Evolutionary conservation across 2,888 invertebrate species (phyloP).

Genomic region (Apamea anceps): DNA sequence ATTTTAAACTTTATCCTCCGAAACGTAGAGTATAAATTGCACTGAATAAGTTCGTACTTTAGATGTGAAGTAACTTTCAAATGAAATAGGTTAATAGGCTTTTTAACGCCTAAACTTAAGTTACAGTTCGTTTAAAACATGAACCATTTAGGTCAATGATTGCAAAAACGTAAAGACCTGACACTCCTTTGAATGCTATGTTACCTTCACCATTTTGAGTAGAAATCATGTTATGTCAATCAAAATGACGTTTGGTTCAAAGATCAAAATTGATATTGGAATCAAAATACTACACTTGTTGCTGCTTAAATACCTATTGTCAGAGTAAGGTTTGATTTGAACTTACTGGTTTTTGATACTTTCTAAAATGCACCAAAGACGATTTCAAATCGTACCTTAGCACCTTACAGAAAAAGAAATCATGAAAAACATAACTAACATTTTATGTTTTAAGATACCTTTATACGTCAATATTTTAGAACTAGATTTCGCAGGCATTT

Average conservation of each 20-base stretch:
- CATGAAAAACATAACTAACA: too few species aligned
- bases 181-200: slow-evolving; percentile 40
- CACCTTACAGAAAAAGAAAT: neutral
- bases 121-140: slow-evolving; percentile 82
- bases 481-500: too few species aligned
- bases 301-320: slow-evolving; percentile 47
- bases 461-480: too few species aligned
- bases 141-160: slow-evolving; percentile 80
- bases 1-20: slow-evolving; percentile 46
- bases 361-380: slow-evolving; percentile 26
- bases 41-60: slow-evolving; percentile 54
- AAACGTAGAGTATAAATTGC: slow-evolving; percentile 61
- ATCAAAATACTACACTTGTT: slow-evolving; percentile 21
- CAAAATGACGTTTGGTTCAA: slow-evolving; percentile 51
- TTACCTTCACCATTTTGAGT: slow-evolving; percentile 47
- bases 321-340: neutral
- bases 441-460: too few species aligned
- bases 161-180: slow-evolving; percentile 59
- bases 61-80: slow-evolving; percentile 82
- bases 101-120: slow-evolving; percentile 87
- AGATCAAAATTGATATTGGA: slow-evolving; percentile 56
- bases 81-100: slow-evolving; percentile 89
- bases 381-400: neutral
- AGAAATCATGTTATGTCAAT: slow-evolving; percentile 62
- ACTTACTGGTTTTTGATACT: slow-evolving; percentile 39